Evolutionary conservation across 2,888 invertebrate genomes (phyloP).

Genomic region (Imbricaverruca yamaguchii): DNA sequence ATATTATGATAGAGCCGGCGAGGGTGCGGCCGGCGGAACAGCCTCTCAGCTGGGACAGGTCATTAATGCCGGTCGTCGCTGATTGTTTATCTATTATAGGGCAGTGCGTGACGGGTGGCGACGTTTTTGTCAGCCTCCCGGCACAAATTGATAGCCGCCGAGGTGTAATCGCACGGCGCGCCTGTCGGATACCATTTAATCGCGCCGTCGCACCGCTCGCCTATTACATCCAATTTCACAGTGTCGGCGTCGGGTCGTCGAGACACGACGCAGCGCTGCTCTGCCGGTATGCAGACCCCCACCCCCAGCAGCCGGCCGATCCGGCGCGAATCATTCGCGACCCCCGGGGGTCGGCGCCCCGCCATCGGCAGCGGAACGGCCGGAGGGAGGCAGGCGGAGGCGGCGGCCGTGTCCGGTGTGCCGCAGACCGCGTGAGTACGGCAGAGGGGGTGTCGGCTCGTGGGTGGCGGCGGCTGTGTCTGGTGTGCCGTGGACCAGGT

Average conservation of each 20-base stretch:
- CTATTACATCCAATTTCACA: not conserved
- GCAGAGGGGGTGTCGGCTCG: no score
- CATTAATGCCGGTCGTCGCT: not conserved
- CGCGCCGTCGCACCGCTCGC: not conserved
- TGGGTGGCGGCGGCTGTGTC: no score
- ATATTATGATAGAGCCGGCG: not conserved
- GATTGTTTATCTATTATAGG: slow-evolving; percentile 5
- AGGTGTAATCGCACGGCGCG: not conserved
- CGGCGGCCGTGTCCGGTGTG: no score
- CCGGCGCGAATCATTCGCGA: no score
- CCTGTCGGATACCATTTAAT: slow-evolving; percentile 7
- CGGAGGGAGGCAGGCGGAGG: no score
- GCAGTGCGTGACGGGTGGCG: not conserved
- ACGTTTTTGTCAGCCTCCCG: not conserved
- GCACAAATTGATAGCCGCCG: not conserved
- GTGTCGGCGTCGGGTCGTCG: not conserved
- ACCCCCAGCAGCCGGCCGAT: not conserved
- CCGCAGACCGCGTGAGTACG: no score
- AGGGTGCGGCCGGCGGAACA: not conserved
- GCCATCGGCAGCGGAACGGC: no score
- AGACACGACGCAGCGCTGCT: not conserved
- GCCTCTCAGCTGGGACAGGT: not conserved
- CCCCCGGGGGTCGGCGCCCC: no score
- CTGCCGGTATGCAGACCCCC: not conserved
- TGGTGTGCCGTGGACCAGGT: no score